Evolutionary conservation across 2,113 vertebrate species (phyloP), one percentile per base, ranked within the genome.

Genomic region (Oophaga pumilio): DNA sequence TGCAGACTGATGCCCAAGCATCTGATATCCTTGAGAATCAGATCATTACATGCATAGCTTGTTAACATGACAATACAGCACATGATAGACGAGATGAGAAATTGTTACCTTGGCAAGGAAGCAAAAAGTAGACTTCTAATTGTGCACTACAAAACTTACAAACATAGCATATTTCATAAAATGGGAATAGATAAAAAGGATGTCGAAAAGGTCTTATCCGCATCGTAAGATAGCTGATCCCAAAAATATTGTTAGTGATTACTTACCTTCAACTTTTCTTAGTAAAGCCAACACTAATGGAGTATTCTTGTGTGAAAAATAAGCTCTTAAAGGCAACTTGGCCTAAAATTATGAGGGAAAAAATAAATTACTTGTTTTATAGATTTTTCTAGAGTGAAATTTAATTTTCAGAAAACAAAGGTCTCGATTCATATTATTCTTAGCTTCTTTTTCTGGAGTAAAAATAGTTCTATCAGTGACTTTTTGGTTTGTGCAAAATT

Each of bases 241-340:
- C 52, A 24, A 79, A 62, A 17, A 20, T 20, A 6, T 1, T 20
- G 20, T 53, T 22, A 28, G 84, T 57, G 52, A 76, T 87, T 4
- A 91, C 94, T 91, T 94, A 99, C 98, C 97, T 94, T 92, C 91
- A 0, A 95, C 95, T 86, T 57, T 50, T 26, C 89, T 96, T 73
- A 96, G 82, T 74, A 99, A 92, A 85, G 92, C 87, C 86, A 89
- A 84, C 81, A 96, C 90, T 73, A 99, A 93, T 85, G 92, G 92
- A 5, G 91, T 92, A 76, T 94, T 93, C n/a, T 92, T 91, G 8
- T 90, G 89, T 22, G 96, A 95, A 89, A 98, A 97, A 90, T 95
- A 98, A 64, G 93, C 92, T 92, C 95, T 97, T 91, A 98, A 87
- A 22, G 97, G 90, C 71, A 95, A 94, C 89, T 90, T 92, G 52